Conservation (phyloP, 2,113 vertebrate genomes). For the Bufo bufo region DNA sequence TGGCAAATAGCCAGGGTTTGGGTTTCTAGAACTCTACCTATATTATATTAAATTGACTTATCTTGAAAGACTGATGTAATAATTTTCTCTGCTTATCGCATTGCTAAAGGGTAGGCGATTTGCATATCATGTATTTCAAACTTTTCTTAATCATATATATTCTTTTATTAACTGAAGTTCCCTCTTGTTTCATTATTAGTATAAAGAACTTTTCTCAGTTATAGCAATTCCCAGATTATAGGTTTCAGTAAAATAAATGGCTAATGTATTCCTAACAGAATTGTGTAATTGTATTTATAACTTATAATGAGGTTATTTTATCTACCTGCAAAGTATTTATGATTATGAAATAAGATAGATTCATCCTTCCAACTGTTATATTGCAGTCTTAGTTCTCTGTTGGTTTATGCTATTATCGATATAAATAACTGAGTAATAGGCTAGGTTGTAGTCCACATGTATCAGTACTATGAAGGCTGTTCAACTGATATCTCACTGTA, state of each 20-base stretch:
- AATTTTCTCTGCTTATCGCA: too few species aligned
- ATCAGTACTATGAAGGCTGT: conserved; percentile 12
- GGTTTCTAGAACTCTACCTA: too few species aligned
- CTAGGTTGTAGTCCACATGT: conserved; percentile 5
- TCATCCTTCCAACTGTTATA: not conserved
- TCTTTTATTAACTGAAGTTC: too few species aligned
- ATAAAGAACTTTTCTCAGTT: not conserved
- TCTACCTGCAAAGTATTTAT: not conserved
- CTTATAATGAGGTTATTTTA: not conserved
- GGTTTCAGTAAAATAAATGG: not conserved
- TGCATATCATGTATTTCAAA: too few species aligned
- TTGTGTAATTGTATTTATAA: not conserved
- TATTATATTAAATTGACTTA: too few species aligned
- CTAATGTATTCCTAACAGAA: not conserved
- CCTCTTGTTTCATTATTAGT: not conserved
- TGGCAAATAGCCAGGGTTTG: too few species aligned
- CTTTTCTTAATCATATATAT: too few species aligned
- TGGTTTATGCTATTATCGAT: not conserved
- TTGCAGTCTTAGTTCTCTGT: not conserved
- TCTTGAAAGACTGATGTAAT: too few species aligned
- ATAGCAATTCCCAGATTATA: not conserved
- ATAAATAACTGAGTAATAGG: not conserved
- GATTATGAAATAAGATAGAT: not conserved
- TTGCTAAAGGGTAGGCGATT: too few species aligned
- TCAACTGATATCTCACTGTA: conserved; percentile 10